These are phyloP conservation scores for Brachymystax lenok DNA, from an alignment of 2,797 vertebrate genomes.

Conservation along the genomic window DNA sequence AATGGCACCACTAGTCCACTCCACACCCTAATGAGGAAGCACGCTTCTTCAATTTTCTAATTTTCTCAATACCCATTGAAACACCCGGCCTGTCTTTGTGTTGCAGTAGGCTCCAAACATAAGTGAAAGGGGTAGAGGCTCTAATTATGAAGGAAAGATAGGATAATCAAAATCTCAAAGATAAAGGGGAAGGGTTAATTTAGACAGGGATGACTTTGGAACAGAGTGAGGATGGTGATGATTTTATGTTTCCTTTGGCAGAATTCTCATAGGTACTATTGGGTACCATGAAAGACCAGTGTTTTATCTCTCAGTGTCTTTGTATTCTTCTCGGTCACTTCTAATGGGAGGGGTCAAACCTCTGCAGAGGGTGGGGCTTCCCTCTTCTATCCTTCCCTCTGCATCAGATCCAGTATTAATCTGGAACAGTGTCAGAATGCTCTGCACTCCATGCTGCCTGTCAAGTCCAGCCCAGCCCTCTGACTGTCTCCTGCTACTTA, in stretches of 20 bases:
- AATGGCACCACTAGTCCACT: constrained; percentile 4
- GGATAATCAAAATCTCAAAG: neutral
- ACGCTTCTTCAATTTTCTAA: neutral
- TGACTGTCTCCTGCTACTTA: constrained; percentile 46
- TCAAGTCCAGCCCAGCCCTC: constrained; percentile 56
- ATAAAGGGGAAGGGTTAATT: neutral
- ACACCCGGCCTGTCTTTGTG: neutral
- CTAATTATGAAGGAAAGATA: neutral
- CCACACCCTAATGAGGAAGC: constrained; percentile 23
- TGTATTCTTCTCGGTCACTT: constrained; percentile 64
- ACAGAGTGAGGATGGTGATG: neutral
- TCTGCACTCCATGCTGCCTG: constrained; percentile 55
- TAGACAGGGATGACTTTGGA: neutral
- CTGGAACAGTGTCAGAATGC: constrained; percentile 55
- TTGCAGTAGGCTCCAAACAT: neutral
- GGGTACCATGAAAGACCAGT: constrained; percentile 50
- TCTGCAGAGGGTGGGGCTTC: constrained; percentile 45
- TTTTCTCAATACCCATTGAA: neutral
- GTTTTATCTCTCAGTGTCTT: constrained; percentile 63
- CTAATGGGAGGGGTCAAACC: constrained; percentile 64
- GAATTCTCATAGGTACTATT: neutral
- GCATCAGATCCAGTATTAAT: constrained; percentile 56
- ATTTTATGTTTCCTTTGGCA: neutral
- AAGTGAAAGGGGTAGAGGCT: neutral
- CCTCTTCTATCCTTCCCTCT: constrained; percentile 23